A percentile compares a stretch with the other conserved stretches of the same genome.
Conservation (phyloP, 2,797 vertebrate genomes). For the Craterocephalus amniculus region DNA sequence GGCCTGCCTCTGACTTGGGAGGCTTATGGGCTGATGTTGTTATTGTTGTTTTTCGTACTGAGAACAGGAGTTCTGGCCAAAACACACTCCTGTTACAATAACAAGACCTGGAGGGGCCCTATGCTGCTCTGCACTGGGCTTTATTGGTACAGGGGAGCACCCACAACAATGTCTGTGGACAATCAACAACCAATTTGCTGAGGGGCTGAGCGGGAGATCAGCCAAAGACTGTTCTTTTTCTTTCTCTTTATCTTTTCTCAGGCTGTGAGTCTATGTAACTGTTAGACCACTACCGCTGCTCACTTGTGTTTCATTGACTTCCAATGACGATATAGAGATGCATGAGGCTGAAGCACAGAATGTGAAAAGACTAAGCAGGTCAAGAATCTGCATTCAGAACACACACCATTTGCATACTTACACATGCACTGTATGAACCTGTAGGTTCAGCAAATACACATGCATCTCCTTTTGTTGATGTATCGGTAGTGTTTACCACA, state of each 20-base stretch:
- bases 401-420: not conserved
- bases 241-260: constrained; percentile 44
- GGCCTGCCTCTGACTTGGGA: constrained; percentile 55
- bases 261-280: constrained; percentile 40
- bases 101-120: constrained; percentile 68
- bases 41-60: constrained; percentile 80
- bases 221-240: constrained; percentile 58
- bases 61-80: constrained; percentile 70
- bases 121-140: constrained; percentile 40
- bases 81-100: constrained; percentile 74
- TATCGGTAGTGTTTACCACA: too few relatives aligned
- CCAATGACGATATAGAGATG: constrained; percentile 26
- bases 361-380: constrained; percentile 3
- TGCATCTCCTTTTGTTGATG: too few relatives aligned
- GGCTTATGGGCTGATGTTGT: constrained; percentile 75
- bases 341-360: constrained; percentile 16
- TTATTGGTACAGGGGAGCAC: constrained; percentile 67
- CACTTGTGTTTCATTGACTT: constrained; percentile 29
- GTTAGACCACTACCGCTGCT: constrained; percentile 34
- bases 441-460: too few relatives aligned
- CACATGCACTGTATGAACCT: too few relatives aligned
- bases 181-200: constrained; percentile 75
- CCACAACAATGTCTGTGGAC: constrained; percentile 69
- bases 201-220: constrained; percentile 57
- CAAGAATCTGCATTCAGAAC: not conserved